A percentile compares a stretch with the other conserved stretches of the same genome.
Conservation (phyloP, 2,113 vertebrate genomes). For the Bufo bufo region DNA sequence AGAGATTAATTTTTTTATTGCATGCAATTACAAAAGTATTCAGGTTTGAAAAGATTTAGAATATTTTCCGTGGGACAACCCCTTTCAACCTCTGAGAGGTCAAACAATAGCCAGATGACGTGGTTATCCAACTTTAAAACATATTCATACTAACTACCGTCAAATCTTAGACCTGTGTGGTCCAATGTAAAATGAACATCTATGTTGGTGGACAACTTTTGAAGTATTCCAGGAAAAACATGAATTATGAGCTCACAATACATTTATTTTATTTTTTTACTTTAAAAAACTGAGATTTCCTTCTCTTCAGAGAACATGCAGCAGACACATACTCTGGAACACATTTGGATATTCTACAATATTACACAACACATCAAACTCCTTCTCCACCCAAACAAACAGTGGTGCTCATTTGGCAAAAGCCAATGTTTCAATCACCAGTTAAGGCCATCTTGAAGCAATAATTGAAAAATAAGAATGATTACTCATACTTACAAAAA, state of each 20-base stretch:
- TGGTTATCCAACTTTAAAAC: neutral
- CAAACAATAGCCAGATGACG: too few species aligned
- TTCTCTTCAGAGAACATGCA: neutral
- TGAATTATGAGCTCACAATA: neutral
- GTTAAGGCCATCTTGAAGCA: constrained; percentile 34
- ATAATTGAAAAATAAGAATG: constrained; percentile 34
- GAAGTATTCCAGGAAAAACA: neutral
- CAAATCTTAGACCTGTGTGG: neutral
- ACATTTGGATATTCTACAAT: neutral
- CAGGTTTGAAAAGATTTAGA: too few species aligned
- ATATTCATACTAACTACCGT: neutral
- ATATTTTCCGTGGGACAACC: too few species aligned
- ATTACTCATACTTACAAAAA: constrained; percentile 18
- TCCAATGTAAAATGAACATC: neutral
- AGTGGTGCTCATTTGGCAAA: constrained; percentile 12
- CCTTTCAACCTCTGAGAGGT: too few species aligned
- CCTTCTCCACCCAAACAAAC: constrained; percentile 18
- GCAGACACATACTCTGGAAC: neutral
- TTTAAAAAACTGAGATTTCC: neutral
- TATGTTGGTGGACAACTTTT: neutral
- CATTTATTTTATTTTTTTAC: neutral
- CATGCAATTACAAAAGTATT: too few species aligned
- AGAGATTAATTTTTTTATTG: too few species aligned
- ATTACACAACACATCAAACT: constrained; percentile 31
- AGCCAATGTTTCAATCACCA: neutral